Conservation (phyloP, 1,140 invertebrate species). For the Cotesia chilonis region DNA sequence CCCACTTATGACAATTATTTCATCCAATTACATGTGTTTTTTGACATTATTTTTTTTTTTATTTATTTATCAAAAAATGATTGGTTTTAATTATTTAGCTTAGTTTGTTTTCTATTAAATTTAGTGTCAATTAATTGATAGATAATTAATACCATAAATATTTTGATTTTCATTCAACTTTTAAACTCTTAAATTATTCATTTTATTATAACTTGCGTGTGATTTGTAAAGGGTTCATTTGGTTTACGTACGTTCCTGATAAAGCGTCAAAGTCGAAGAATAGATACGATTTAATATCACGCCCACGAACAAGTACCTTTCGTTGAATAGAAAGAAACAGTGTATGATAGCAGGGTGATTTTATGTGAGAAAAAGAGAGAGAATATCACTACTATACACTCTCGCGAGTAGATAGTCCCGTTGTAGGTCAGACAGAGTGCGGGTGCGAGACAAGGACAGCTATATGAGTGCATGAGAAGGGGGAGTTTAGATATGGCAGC, state of each 20-base stretch:
- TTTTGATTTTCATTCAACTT: neutral
- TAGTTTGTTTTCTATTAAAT: no score
- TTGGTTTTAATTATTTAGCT: no score
- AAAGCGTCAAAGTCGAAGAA: conserved; percentile 37
- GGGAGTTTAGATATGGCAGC: conserved; percentile 61
- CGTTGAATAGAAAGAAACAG: conserved; percentile 24
- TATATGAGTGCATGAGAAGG: conserved; percentile 40
- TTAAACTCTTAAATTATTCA: neutral
- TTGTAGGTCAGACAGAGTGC: conserved; percentile 24
- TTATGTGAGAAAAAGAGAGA: neutral
- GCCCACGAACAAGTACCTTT: conserved; percentile 52
- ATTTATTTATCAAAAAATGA: no score
- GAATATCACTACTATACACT: neutral
- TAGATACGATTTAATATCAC: conserved; percentile 63
- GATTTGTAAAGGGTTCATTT: conserved; percentile 4
- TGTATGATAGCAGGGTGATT: neutral
- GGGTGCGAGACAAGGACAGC: conserved; percentile 26
- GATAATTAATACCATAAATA: neutral
- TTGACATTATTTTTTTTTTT: no score
- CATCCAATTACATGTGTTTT: no score
- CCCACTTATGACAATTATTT: no score
- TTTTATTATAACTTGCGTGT: neutral
- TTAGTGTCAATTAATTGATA: no score
- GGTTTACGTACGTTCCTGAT: conserved; percentile 31
- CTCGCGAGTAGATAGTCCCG: conserved; percentile 13